phyloP scores from a whole-genome alignment of 1,140 invertebrate genomes.

The Pinna nobilis region DNA sequence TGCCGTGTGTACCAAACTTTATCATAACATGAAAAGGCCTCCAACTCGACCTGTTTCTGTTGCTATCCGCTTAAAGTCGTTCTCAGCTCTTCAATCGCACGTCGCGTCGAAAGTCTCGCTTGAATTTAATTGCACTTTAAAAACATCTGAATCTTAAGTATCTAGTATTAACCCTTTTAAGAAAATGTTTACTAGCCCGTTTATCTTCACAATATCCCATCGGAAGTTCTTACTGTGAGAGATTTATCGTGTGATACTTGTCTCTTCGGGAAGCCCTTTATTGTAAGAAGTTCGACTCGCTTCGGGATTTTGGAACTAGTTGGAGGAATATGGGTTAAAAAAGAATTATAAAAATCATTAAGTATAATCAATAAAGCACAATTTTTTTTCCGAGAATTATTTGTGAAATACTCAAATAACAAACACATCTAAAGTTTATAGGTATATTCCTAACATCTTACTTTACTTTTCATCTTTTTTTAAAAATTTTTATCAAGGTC shows the following conservation, averaged over 20 bases:
- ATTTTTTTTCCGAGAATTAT: too few relatives aligned
- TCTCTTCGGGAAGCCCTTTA: too few relatives aligned
- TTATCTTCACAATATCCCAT: slow-evolving; percentile 17
- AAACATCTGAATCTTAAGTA: slow-evolving; percentile 12
- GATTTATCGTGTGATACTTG: too few relatives aligned
- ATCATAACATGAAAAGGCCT: slow-evolving; percentile 14
- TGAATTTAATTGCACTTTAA: slow-evolving; percentile 31
- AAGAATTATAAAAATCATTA: slow-evolving; percentile 9
- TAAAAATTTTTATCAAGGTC: too few relatives aligned
- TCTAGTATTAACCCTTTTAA: slow-evolving; percentile 33
- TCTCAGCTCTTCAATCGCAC: slow-evolving; percentile 1
- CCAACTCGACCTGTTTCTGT: slow-evolving; percentile 16
- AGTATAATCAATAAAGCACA: too few relatives aligned
- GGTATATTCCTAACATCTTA: too few relatives aligned
- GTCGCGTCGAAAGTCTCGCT: slow-evolving; percentile 33
- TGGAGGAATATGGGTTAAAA: slow-evolving; percentile 5
- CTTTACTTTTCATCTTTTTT: too few relatives aligned
- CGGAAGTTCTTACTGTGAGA: slow-evolving; percentile 17
- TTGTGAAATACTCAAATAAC: too few relatives aligned
- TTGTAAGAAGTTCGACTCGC: too few relatives aligned
- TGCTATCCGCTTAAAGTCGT: slow-evolving; percentile 22
- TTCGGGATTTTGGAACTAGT: too few relatives aligned
- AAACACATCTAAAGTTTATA: too few relatives aligned
- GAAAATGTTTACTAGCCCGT: slow-evolving; percentile 26
- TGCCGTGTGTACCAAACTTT: slow-evolving; percentile 34